These are phyloP conservation scores for Zaprionus kolodkinae DNA, from an alignment of 1,140 invertebrate genomes.

Conservation along the genomic window DNA sequence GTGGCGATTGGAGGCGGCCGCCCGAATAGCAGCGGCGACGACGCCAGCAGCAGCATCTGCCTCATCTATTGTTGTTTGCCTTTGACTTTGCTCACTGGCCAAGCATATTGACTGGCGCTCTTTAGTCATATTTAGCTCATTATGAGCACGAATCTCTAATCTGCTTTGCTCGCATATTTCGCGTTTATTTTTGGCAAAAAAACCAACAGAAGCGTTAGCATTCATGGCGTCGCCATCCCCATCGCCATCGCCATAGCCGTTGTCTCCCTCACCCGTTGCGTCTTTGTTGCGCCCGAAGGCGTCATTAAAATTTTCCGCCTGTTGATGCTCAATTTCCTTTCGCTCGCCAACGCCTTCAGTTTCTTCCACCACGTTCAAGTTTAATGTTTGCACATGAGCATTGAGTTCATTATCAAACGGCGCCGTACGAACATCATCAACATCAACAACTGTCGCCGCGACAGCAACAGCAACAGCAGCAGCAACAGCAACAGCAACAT, in stretches of 20 bases:
- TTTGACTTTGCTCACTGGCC: constrained; percentile 56
- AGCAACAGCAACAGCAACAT: constrained; percentile 8
- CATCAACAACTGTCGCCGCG: constrained; percentile 24
- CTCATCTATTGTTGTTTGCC: constrained; percentile 61
- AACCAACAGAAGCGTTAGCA: constrained; percentile 28
- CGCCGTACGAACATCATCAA: constrained; percentile 51
- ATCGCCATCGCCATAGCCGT: constrained; percentile 17
- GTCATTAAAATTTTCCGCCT: constrained; percentile 82
- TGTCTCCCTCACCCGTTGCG: background rate
- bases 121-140: constrained; percentile 80
- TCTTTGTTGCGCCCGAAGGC: constrained; percentile 49
- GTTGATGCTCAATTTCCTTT: constrained; percentile 80
- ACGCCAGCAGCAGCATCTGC: constrained; percentile 8
- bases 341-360: constrained; percentile 66
- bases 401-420: constrained; percentile 74
- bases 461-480: constrained; percentile 5
- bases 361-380: constrained; percentile 62
- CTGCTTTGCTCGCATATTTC: constrained; percentile 80
- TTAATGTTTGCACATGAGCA: constrained; percentile 63
- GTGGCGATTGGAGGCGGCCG: constrained; percentile 48
- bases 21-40: constrained; percentile 45
- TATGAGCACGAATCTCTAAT: constrained; percentile 70
- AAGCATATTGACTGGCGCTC: constrained; percentile 79
- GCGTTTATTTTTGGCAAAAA: constrained; percentile 74
- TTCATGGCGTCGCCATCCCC: constrained; percentile 78